Conservation (phyloP, 2,888 invertebrate genomes). For the Pediacus dermestoides region DNA sequence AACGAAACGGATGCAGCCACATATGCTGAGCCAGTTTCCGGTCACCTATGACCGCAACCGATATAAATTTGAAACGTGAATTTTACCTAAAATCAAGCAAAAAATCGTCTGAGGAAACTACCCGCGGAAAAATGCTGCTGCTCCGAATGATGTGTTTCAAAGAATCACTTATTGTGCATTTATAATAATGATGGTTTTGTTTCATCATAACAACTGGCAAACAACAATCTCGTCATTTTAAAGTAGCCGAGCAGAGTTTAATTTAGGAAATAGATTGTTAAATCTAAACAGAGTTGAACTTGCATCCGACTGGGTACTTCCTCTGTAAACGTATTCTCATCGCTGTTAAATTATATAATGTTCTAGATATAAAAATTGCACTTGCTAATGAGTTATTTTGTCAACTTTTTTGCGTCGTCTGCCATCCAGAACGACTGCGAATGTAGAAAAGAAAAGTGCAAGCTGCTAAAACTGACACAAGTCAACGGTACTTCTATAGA, state of each 20-base stretch:
- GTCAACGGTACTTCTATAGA: too few relatives aligned
- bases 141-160: not conserved
- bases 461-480: too few relatives aligned
- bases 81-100: slow-evolving; percentile 12
- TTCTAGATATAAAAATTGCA: slow-evolving; percentile 51
- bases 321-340: slow-evolving; percentile 51
- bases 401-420: slow-evolving; percentile 13
- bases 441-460: too few relatives aligned
- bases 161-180: too few relatives aligned
- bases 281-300: slow-evolving; percentile 51
- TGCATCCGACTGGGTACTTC: slow-evolving; percentile 52
- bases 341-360: slow-evolving; percentile 50
- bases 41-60: slow-evolving; percentile 44
- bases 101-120: too few relatives aligned
- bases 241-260: slow-evolving; percentile 44
- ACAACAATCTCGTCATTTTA: slow-evolving; percentile 42
- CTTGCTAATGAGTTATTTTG: slow-evolving; percentile 34
- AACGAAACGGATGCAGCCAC: slow-evolving; percentile 45
- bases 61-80: slow-evolving; percentile 7
- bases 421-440: too few relatives aligned
- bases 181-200: slow-evolving; percentile 2
- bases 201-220: slow-evolving; percentile 23
- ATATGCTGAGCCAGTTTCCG: slow-evolving; percentile 47
- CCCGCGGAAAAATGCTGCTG: not conserved
- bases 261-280: slow-evolving; percentile 54